A percentile compares a stretch with the other conserved stretches of the same genome.
Conservation (phyloP, 2,797 vertebrate genomes). For the Sebastes cheni region DNA sequence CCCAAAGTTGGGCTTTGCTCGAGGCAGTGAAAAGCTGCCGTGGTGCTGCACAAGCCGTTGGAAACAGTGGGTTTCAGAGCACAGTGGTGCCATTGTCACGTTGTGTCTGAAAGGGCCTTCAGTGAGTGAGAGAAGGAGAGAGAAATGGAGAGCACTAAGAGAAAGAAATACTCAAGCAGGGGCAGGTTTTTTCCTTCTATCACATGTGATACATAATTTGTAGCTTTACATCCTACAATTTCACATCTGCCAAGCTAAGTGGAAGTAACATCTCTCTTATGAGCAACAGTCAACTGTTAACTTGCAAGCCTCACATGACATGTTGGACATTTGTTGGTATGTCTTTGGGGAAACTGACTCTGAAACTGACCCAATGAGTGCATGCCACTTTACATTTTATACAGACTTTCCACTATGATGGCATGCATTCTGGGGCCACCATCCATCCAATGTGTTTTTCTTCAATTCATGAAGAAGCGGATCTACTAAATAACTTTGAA, state of each 20-base stretch:
- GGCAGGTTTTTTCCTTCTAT: background rate
- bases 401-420: background rate
- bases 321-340: background rate
- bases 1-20: no score
- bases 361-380: background rate
- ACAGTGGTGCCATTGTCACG: background rate
- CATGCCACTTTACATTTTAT: background rate
- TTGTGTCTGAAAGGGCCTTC: background rate
- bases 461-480: constrained; percentile 18
- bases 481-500: constrained; percentile 22
- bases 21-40: background rate
- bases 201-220: background rate
- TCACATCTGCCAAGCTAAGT: background rate
- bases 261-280: background rate
- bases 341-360: background rate
- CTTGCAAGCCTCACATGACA: background rate
- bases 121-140: background rate
- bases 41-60: background rate
- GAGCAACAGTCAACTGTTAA: background rate
- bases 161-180: background rate
- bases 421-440: background rate
- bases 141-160: background rate
- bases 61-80: background rate
- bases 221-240: background rate
- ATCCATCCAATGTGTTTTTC: constrained; percentile 13